Evolutionary conservation across 2,113 vertebrate species (phyloP), one percentile per base, ranked within the genome.

Genomic region (Upupa epops): DNA sequence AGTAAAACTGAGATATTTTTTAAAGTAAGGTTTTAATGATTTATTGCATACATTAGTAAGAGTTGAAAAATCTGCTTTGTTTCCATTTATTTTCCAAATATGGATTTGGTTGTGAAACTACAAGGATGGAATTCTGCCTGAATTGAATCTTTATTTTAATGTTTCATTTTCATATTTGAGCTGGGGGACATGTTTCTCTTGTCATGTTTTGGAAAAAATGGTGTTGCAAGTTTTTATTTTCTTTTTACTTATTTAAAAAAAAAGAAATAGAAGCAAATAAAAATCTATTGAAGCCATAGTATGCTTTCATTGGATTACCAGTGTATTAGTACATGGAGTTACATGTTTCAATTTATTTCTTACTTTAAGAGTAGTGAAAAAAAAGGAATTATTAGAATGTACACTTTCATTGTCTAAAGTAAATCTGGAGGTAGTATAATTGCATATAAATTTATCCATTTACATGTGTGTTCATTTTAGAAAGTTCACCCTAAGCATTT

Each of bases 21-120:
- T 11, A 18, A 86, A 88, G 51, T 66, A 63, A 83, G 19, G 8
- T 52, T 92, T 85, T 85, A 56, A 28, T 76, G 59, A 85, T 86
- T 90, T 94, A 79, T 87, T 77, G 55, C 49, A 22, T 77, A 51
- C 5, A 6, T 91, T 89, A 68, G 66, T 54, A 88, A 85, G 29
- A 88, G 9, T 9, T 60, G 18, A 89, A 95, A 75, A 46, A 58
- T 71, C 20, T 70, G 8, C 48, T 82, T 88, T 84, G 28, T 84
- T 93, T 90, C 51, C 28, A 29, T 64, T 59, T 85, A 52, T 76
- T 91, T 89, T 78, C 80, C 78, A 89, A 75, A 74, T 92, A 86
- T 13, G 21, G 77, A 48, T 64, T 90, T 83, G 45, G 34, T 92
- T 83, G 14, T 83, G 72, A 66, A 80, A 32, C 19, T 68, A 32